These are phyloP conservation scores for Diuraphis noxia DNA, from an alignment of 1,140 invertebrate genomes.

Conservation along the genomic window DNA sequence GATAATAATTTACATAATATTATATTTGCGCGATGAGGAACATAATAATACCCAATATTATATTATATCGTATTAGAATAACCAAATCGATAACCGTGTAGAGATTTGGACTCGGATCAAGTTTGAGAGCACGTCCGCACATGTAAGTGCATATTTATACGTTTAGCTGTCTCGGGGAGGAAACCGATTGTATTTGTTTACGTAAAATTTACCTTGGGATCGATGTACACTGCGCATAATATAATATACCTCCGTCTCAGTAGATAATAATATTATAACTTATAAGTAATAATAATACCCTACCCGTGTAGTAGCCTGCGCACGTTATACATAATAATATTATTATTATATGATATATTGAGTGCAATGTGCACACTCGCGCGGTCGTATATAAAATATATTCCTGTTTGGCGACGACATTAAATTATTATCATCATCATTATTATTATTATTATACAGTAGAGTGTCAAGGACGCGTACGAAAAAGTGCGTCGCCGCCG, in stretches of 20 bases:
- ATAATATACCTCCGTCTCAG: not conserved
- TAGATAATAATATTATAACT: not conserved
- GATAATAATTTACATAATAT: not conserved
- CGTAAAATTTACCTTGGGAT: slow-evolving; percentile 33
- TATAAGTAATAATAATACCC: not conserved
- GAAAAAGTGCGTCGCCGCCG: not conserved
- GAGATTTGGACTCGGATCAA: slow-evolving; percentile 11
- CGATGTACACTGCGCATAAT: not conserved
- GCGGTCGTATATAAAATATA: not conserved
- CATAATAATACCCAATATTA: not conserved
- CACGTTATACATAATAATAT: not conserved
- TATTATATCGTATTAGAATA: not conserved
- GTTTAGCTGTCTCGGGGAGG: not conserved
- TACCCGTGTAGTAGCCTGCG: not conserved
- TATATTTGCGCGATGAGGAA: not conserved
- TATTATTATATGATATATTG: not conserved
- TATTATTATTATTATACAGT: not conserved
- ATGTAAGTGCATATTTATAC: not conserved
- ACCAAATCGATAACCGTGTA: not conserved
- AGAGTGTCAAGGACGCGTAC: slow-evolving; percentile 32
- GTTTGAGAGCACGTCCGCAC: not conserved
- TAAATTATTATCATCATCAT: not conserved
- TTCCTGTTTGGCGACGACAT: slow-evolving; percentile 42
- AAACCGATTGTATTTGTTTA: not conserved
- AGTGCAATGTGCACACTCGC: not conserved